These are phyloP conservation scores for Eptesicus fuscus DNA, from an alignment of 2,113 vertebrate species.

Conservation along the genomic window DNA sequence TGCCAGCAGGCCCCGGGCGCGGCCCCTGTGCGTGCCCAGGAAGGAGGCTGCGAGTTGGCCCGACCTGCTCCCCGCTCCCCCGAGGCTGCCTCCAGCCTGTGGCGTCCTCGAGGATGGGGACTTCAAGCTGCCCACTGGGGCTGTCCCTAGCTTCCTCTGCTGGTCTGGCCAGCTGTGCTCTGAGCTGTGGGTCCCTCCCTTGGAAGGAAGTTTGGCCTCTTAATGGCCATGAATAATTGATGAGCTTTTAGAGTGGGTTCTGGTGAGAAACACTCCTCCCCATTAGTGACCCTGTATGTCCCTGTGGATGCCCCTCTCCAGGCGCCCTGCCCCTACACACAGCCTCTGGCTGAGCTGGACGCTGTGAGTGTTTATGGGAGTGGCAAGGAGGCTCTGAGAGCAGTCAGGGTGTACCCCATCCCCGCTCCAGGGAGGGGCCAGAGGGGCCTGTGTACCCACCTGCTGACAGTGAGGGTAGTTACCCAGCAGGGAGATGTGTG, in stretches of 20 bases:
- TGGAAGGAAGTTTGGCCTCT: constrained; percentile 56
- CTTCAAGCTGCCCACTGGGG: not conserved
- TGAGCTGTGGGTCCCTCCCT: constrained; percentile 7
- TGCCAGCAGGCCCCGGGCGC: constrained; percentile 34
- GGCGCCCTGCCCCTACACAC: not conserved
- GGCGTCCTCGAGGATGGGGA: not conserved
- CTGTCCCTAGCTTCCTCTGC: not conserved
- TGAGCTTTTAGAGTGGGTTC: constrained; percentile 55
- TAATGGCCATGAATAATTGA: constrained; percentile 75
- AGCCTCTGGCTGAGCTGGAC: not conserved
- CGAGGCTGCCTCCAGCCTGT: not conserved
- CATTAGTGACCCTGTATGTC: constrained; percentile 68
- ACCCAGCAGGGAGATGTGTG: not conserved
- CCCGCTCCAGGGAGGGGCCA: accelerated
- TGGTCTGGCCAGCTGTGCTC: not conserved
- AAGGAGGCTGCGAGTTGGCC: not conserved
- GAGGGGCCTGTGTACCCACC: not conserved
- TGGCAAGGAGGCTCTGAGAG: not conserved
- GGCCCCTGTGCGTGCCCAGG: not conserved
- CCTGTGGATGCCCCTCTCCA: not conserved
- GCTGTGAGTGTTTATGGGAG: not conserved
- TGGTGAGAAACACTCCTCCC: constrained; percentile 61
- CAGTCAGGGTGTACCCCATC: not conserved
- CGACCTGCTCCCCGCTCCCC: not conserved
- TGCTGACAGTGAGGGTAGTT: too few relatives aligned